These are phyloP conservation scores for Prietella phreatophila DNA, from an alignment of 2,113 vertebrate genomes.

Conservation along the genomic window DNA sequence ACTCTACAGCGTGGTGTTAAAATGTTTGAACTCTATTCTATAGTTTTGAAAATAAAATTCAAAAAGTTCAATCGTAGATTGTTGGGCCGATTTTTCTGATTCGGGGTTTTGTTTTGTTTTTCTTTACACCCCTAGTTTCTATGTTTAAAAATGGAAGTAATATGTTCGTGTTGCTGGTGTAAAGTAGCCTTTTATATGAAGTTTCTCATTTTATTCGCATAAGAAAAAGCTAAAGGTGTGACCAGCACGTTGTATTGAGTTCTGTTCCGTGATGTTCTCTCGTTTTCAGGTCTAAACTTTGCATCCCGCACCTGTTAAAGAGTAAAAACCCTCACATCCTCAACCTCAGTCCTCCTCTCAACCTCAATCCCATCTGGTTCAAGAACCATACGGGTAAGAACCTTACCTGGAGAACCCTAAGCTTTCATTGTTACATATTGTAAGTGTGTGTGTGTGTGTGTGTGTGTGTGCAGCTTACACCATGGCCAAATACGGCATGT, in stretches of 20 bases:
- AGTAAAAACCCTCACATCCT: conserved; percentile 90
- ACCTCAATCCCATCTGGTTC: conserved; percentile 95
- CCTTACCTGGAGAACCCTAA: neutral
- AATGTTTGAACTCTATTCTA: no score
- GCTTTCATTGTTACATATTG: conserved; percentile 42
- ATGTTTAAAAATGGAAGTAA: neutral
- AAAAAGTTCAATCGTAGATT: no score
- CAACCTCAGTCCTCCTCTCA: conserved; percentile 92
- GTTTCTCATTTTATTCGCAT: neutral
- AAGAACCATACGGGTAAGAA: conserved; percentile 85
- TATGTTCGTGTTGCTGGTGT: neutral
- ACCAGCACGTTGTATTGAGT: neutral
- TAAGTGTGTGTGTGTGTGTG: conserved; percentile 52
- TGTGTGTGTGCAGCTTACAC: conserved; percentile 95
- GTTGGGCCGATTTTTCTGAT: no score
- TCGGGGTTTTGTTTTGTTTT: no score
- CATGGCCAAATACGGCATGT: conserved; percentile 98
- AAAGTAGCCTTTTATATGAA: neutral
- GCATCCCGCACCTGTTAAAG: conserved; percentile 88
- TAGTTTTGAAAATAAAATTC: neutral
- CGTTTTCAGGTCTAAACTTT: conserved; percentile 78
- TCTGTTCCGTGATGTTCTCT: neutral
- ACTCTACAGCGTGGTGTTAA: no score
- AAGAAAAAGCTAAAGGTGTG: neutral
- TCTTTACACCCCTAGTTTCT: neutral